Base-by-base conservation (phyloP, 2,888 invertebrate species). In the Ligdia adustata region DNA sequence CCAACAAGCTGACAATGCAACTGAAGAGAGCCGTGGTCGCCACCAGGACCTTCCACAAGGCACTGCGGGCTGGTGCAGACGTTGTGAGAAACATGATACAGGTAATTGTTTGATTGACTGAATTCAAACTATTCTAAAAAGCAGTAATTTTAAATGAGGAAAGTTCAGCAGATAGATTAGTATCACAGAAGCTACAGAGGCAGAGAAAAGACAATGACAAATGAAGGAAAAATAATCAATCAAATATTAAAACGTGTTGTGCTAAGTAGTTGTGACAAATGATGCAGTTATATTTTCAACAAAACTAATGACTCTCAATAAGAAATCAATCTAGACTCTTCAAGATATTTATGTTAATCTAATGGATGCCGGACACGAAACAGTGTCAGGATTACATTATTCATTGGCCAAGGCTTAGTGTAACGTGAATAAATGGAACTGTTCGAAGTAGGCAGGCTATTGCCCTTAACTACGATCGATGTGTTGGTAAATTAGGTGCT, bases 11-110 rank as follows among this genome's bases (percentile, higher is more conserved):
- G 52, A 95, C 96, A 5, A 93, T 95, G 50, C 98, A 98, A 83
- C 93, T 99, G 66, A 95, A 96, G 66, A 91, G 98, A 33, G 96
- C 98, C 0, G 98, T 99, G 89, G 96, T 98, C 15, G 98, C 99
- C 9, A 98, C 98, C 4, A 91, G 98, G 64, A 97, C 98, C 38
- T 98, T 98, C 83, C 96, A 97, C 57, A 97, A 98, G 77, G 96
- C 98, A 0, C 88, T 99, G 49, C 92, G 93, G 16, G 93, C 95
- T 11, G 97, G 97, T 0, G 93, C 95, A 1, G 96, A 97, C 41
- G 94, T 97, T 20, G 93, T 97, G 9, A 92, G 93, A 64, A 94
- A 93, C 67, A 93, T 97, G 92, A 92, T 94, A 64, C 92, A 92
- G 91, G 95, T 95, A 80, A 79, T 9, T n/a, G n/a, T n/a, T n/a